Evolutionary conservation across 2,113 vertebrate species (phyloP), one percentile per base, ranked within the genome.

Genomic region (Atlantisia rogersi): DNA sequence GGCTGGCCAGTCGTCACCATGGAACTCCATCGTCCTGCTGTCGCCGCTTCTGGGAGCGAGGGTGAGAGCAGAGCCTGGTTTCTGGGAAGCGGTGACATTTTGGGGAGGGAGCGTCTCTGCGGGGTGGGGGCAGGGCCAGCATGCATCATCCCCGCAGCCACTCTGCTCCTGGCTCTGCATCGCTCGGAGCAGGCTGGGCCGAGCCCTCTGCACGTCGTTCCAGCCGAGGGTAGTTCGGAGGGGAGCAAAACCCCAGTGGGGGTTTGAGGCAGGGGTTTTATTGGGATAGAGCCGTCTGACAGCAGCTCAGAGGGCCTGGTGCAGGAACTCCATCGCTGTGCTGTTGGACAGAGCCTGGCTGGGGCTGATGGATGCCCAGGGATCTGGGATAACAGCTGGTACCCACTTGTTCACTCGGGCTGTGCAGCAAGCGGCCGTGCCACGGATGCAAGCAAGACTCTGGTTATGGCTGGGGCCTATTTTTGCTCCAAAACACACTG

Each of bases 311-410:
- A 70, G 35, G 31, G 64, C 59, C 59, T 48, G 59, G 16, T 6
- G 26, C 46, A 21, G 58, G 46, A 67, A 22, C 53, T 19, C 2
- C 24, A 14, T 11, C 0, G 0, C 21, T 32, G 1, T n/a, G 56
- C 2, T 10, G 37, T 2, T 15, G 0, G 31, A 55, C 64, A 44
- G 46, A 53, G 20, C 37, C 29, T 56, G 40, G 31, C 55, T 2
- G 3, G 63, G 37, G 60, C 39, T 8, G 48, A 6, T 0, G 1
- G 8, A 63, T 62, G n/a, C 63, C 37, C 29, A 6, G 3, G 5
- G 65, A 37, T 4, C 0, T 6, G 4, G 42, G 0, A 3, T 26
- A 26, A 14, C 12, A 44, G n/a, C 55, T 0, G 0, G 4, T 52
- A 46, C 16, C 68, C 7, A 2, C 2, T 50, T 9, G 7, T 6